phyloP scores from a whole-genome alignment of 2,113 vertebrate genomes.

The Rhinopomastus cyanomelas region DNA sequence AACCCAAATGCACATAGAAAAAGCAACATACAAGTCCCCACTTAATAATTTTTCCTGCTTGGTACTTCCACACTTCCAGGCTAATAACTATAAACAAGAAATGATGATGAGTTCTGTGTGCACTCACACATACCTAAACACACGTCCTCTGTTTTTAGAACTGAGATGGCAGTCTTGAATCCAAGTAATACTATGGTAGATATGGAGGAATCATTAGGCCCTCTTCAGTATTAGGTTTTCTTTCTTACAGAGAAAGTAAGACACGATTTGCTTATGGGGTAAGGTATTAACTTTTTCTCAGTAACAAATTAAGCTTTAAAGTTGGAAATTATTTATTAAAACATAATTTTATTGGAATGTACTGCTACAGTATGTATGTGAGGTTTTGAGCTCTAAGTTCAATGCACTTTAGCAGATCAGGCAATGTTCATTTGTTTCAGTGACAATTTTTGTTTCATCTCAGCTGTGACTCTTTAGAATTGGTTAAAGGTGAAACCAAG shows the following conservation, averaged over 20 bases:
- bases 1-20: no score
- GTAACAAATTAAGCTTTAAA: background rate
- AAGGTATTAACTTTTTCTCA: background rate
- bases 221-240: background rate
- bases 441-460: background rate
- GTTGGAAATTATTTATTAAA: background rate
- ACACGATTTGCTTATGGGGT: background rate
- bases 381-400: background rate
- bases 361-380: background rate
- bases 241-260: background rate
- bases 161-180: background rate
- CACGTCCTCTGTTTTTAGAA: background rate
- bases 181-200: background rate
- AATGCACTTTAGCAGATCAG: background rate
- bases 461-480: background rate
- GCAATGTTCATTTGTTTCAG: background rate
- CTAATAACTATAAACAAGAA: background rate
- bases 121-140: no score
- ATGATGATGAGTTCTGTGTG: background rate
- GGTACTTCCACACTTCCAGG: background rate
- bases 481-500: background rate
- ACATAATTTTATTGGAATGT: background rate
- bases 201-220: background rate
- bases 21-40: no score
- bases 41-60: no score